Conservation (phyloP, 2,797 vertebrate species). For the Helostoma temminkii region DNA sequence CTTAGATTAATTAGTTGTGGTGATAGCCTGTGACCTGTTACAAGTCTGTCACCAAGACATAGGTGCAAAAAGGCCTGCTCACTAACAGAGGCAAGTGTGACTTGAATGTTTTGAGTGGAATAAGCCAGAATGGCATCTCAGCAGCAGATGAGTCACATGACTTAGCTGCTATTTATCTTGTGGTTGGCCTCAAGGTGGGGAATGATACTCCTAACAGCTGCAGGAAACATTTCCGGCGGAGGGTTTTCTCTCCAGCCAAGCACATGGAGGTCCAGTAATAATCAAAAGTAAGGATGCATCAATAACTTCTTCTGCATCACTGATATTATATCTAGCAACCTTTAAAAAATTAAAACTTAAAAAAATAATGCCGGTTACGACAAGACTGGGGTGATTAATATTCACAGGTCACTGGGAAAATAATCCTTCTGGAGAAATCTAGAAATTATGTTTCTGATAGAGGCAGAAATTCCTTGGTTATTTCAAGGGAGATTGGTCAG, state of each 20-base stretch:
- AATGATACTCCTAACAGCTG: slow-evolving; percentile 84
- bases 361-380: background rate
- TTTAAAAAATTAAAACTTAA: background rate
- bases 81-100: slow-evolving; percentile 46
- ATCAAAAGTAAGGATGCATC: slow-evolving; percentile 37
- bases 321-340: background rate
- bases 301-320: slow-evolving; percentile 13
- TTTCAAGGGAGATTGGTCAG: background rate
- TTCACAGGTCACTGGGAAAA: background rate
- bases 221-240: slow-evolving; percentile 79
- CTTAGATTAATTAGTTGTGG: slow-evolving; percentile 16
- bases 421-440: background rate
- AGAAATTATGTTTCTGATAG: background rate
- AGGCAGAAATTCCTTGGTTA: background rate
- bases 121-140: slow-evolving; percentile 65
- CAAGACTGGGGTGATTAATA: background rate
- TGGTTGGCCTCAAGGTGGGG: slow-evolving; percentile 80
- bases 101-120: slow-evolving; percentile 66
- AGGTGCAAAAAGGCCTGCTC: slow-evolving; percentile 30
- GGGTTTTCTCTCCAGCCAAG: slow-evolving; percentile 68
- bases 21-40: slow-evolving; percentile 6
- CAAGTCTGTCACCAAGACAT: slow-evolving; percentile 27
- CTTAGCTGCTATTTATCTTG: slow-evolving; percentile 79
- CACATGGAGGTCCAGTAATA: slow-evolving; percentile 56
- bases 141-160: slow-evolving; percentile 69